Evolutionary conservation across 2,113 vertebrate genomes (phyloP).

Genomic region (Neoarius graeffei): DNA sequence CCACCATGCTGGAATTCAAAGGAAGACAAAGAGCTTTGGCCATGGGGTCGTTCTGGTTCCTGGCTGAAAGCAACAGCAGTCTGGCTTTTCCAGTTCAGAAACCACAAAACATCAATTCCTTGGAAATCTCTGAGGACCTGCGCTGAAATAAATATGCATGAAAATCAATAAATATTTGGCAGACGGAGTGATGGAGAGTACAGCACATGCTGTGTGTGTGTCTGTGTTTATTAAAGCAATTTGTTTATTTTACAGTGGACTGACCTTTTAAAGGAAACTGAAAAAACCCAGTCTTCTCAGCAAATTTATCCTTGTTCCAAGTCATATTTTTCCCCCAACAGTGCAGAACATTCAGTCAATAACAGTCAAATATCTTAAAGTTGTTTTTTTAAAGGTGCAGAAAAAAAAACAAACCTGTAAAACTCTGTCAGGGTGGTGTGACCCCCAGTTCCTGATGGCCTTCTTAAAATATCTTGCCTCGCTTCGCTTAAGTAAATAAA

Average conservation of each 20-base stretch:
- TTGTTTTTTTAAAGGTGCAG: not conserved
- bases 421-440: not conserved
- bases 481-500: not conserved
- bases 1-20: not conserved
- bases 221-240: constrained; percentile 67
- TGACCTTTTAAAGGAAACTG: constrained; percentile 37
- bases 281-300: constrained; percentile 63
- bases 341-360: constrained; percentile 21
- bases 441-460: not conserved
- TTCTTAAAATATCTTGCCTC: not conserved
- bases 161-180: constrained; percentile 73
- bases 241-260: constrained; percentile 62
- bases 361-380: not conserved
- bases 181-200: constrained; percentile 61
- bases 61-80: not conserved
- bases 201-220: constrained; percentile 47
- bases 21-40: not conserved
- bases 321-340: constrained; percentile 9
- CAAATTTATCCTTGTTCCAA: constrained; percentile 66
- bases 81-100: constrained; percentile 22
- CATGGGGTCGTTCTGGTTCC: constrained; percentile 57
- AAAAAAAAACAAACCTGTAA: not conserved
- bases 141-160: constrained; percentile 71
- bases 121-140: constrained; percentile 60
- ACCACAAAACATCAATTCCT: constrained; percentile 57